Base-by-base conservation (phyloP, 1,140 invertebrate species). In the Hyphantria cunea region DNA sequence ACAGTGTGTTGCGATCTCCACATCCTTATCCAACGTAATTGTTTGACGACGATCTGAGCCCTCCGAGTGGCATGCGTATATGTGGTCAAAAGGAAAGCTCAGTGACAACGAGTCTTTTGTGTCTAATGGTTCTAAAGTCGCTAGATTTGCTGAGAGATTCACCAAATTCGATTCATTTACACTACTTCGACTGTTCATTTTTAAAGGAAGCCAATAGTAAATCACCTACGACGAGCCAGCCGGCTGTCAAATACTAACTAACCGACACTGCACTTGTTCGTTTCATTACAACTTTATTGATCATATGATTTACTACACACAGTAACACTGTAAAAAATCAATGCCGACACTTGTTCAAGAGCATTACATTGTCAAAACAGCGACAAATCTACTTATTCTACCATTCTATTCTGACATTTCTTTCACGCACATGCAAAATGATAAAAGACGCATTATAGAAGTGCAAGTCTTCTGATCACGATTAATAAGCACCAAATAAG, bases 171-270 rank as follows among this genome's bases (percentile, higher is more conserved):
- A 80, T 84, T 88, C 79, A 84, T 87, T 84, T 75, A 82, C 81
- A 76, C 80, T 80, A 82, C 74, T 86, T 70, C 85, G 85, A 88
- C 77, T 86, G 79, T 86, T 89, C 86, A 89, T 89, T 80, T 88
- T 89, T 86, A 83, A 76, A 60, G 66, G 66, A 67, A 80, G 53
- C 74, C 74, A 68, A 78, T 75, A 59, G 71, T 82, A 66, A 78
- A 65, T 77, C 64, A 76, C 72, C 62, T 72, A 74, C 72, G 81
- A 84, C 81, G 62, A 84, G 84, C 82, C 84, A 66, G 70, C 81
- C 86, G 86, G 85, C 86, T 85, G 84, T 88, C 86, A 83, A 84
- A 82, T 67, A 71, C 72, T 80, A 76, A 65, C 72, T 76, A 78
- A 74, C 77, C 71, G 68, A 74, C 74, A 80, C 65, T 74, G 60